These are phyloP conservation scores for Oreochromis aureus DNA, from an alignment of 2,113 vertebrate species.

Conservation along the genomic window DNA sequence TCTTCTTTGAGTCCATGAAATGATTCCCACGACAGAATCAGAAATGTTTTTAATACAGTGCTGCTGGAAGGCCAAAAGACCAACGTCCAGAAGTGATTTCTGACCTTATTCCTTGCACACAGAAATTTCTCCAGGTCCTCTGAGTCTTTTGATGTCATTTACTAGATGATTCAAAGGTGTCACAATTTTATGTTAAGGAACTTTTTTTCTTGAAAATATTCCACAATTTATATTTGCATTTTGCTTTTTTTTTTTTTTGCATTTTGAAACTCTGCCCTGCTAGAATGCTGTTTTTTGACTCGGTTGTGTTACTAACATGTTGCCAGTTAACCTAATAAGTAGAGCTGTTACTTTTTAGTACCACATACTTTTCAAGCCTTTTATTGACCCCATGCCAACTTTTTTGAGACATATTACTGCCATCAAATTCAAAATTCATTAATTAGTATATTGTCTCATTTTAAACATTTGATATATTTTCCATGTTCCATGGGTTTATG, in stretches of 20 bases:
- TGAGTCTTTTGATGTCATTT: background rate
- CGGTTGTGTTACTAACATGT: background rate
- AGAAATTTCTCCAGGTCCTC: background rate
- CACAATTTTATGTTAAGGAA: background rate
- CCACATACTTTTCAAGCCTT: background rate
- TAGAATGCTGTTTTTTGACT: background rate
- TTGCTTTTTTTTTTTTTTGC: background rate
- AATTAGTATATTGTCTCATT: background rate
- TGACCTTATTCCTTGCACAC: background rate
- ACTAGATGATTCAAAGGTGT: background rate
- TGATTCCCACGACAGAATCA: background rate
- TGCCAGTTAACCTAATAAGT: background rate
- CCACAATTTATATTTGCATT: background rate
- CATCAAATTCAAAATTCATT: background rate
- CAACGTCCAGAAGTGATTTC: background rate
- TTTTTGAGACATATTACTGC: accelerated
- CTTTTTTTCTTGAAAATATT: background rate
- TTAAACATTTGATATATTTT: background rate
- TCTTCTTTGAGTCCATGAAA: background rate
- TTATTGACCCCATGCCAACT: background rate
- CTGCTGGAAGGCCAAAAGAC: background rate
- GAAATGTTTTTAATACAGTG: background rate
- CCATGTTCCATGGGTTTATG: background rate
- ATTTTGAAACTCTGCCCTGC: background rate
- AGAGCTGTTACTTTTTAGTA: background rate